These are phyloP conservation scores for Tiliqua scincoides DNA, from an alignment of 2,113 vertebrate species.

Conservation along the genomic window DNA sequence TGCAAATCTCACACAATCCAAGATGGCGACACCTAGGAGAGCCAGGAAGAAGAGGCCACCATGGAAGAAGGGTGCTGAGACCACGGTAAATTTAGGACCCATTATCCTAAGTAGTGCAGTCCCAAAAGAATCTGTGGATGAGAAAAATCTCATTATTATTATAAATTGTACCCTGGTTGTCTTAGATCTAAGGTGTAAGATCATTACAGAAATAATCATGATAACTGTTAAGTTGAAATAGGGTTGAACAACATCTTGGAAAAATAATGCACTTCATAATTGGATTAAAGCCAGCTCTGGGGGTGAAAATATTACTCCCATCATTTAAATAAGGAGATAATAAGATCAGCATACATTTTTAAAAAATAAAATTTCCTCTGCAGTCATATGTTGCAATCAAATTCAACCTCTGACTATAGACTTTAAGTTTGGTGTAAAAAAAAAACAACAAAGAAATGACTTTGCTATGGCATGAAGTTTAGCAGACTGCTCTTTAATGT, in stretches of 20 bases:
- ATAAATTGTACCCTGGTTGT: background rate
- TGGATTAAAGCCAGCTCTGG: constrained; percentile 69
- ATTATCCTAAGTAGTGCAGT: background rate
- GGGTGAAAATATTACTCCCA: constrained; percentile 73
- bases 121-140: background rate
- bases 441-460: constrained; percentile 38
- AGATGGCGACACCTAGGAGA: too few species aligned
- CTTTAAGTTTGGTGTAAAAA: constrained; percentile 58
- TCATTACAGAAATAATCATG: constrained; percentile 54
- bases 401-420: constrained; percentile 53
- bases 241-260: constrained; percentile 66
- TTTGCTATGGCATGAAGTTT: constrained; percentile 51
- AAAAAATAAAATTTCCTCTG: constrained; percentile 59
- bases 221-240: constrained; percentile 61
- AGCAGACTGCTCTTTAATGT: constrained; percentile 51
- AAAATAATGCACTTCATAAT: constrained; percentile 67
- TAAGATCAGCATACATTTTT: background rate
- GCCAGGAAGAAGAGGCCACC: too few species aligned
- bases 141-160: background rate
- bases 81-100: too few species aligned
- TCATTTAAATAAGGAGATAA: constrained; percentile 66
- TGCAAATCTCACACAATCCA: too few species aligned
- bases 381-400: constrained; percentile 71
- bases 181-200: constrained; percentile 56
- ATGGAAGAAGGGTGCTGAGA: too few species aligned